These are phyloP conservation scores for Sipha flava DNA, from an alignment of 1,140 invertebrate genomes.

Conservation along the genomic window DNA sequence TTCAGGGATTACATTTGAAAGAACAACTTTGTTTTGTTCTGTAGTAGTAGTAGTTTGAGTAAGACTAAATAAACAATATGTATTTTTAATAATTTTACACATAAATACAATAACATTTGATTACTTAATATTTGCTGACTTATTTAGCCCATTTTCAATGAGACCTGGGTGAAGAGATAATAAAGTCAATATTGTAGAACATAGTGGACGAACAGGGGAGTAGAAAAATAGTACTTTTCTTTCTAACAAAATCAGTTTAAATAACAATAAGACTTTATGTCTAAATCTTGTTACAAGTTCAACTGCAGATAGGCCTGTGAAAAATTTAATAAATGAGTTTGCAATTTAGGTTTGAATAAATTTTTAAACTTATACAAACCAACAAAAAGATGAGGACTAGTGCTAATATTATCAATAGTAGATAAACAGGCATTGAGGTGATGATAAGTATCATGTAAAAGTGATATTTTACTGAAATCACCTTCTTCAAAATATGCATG, in stretches of 20 bases:
- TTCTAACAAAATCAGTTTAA: conserved; percentile 87
- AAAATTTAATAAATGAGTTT: conserved; percentile 37
- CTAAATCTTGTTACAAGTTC: conserved; percentile 78
- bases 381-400: conserved; percentile 66
- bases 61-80: not conserved
- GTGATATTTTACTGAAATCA: conserved; percentile 80
- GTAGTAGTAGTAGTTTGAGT: not conserved
- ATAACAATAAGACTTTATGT: conserved; percentile 85
- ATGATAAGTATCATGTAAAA: conserved; percentile 85
- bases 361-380: conserved; percentile 50
- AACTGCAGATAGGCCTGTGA: conserved; percentile 64
- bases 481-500: conserved; percentile 94
- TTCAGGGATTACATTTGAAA: not conserved
- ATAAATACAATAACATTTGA: conserved; percentile 32
- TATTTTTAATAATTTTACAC: not conserved
- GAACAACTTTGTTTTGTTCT: not conserved
- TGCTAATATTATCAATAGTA: conserved; percentile 52
- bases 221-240: conserved; percentile 86
- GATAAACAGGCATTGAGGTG: conserved; percentile 79
- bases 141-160: conserved; percentile 75
- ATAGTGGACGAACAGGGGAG: conserved; percentile 83
- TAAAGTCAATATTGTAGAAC: conserved; percentile 75
- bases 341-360: not conserved
- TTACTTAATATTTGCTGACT: conserved; percentile 73
- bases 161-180: conserved; percentile 83